Percentiles rank a stretch among this genome's conserved stretches.
These are phyloP conservation scores for Bufo gargarizans DNA, from an alignment of 2,113 vertebrate species.

Conservation along the genomic window DNA sequence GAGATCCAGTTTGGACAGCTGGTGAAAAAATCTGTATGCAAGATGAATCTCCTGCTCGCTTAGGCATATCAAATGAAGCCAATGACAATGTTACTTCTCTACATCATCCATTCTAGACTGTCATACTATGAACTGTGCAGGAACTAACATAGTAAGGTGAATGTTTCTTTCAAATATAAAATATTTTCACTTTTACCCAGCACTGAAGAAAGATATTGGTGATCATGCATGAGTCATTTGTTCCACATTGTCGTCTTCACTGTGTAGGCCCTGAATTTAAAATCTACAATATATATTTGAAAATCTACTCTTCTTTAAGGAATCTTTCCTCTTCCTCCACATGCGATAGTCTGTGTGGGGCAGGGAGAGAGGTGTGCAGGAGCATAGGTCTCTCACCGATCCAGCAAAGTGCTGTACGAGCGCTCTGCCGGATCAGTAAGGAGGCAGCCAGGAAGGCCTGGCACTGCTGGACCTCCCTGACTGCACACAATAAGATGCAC, in stretches of 20 bases:
- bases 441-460: too few species aligned
- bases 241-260: not conserved
- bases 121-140: not conserved
- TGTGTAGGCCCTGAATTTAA: not conserved
- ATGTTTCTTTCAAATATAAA: not conserved
- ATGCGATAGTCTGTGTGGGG: too few species aligned
- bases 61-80: not conserved
- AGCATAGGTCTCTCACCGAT: too few species aligned
- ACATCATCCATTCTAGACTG: not conserved
- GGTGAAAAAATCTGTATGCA: not conserved
- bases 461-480: too few species aligned
- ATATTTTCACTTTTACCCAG: not conserved
- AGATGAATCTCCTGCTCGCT: not conserved
- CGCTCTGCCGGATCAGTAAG: too few species aligned
- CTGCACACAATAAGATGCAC: too few species aligned
- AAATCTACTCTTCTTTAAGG: too few species aligned
- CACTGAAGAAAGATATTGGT: not conserved
- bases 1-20: conserved; percentile 34
- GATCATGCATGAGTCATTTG: not conserved
- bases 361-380: too few species aligned
- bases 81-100: not conserved
- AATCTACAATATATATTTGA: too few species aligned
- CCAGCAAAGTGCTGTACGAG: too few species aligned
- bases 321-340: too few species aligned
- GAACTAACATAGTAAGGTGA: not conserved